phyloP scores from a whole-genome alignment of 1,140 invertebrate genomes.

The Zaprionus gabonicus region DNA sequence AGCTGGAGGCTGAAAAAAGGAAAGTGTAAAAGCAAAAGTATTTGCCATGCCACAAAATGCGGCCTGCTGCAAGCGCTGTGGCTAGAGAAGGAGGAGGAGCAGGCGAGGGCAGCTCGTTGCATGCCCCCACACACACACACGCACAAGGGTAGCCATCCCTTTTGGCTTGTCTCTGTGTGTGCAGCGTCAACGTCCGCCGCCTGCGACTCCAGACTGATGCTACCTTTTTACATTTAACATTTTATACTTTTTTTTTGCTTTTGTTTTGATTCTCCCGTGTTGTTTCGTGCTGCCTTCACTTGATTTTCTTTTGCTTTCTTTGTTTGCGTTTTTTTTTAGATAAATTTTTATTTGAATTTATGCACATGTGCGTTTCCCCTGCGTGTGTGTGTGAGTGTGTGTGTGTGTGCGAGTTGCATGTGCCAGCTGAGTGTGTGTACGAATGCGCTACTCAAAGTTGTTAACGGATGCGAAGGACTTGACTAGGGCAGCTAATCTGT shows the following conservation, averaged over 20 bases:
- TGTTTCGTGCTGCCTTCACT: conserved; percentile 16
- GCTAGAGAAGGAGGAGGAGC: neutral
- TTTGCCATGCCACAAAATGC: conserved; percentile 68
- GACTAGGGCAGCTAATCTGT: neutral
- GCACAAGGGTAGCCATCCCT: neutral
- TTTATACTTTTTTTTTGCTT: conserved; percentile 26
- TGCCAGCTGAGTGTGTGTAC: conserved; percentile 1
- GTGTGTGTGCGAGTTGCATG: conserved; percentile 3
- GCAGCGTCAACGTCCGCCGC: conserved; percentile 61
- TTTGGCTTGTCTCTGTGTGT: conserved; percentile 12
- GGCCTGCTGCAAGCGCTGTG: conserved; percentile 50
- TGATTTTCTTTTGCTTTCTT: conserved; percentile 25
- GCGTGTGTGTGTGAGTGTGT: conserved; percentile 17
- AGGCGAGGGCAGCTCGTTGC: conserved; percentile 50
- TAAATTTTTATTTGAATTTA: conserved; percentile 75
- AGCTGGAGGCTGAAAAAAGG: conserved; percentile 52
- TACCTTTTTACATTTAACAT: conserved; percentile 47
- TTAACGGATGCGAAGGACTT: neutral
- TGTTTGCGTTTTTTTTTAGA: conserved; percentile 50
- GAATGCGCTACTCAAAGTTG: conserved; percentile 16
- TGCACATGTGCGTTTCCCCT: conserved; percentile 55
- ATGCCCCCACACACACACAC: conserved; percentile 32
- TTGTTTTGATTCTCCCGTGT: conserved; percentile 17
- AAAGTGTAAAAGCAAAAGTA: conserved; percentile 82
- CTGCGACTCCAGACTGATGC: conserved; percentile 42